Percentiles rank a stretch among this genome's conserved stretches.
Conservation (phyloP, 2,113 vertebrate genomes). For the Oryzias curvinotus region DNA sequence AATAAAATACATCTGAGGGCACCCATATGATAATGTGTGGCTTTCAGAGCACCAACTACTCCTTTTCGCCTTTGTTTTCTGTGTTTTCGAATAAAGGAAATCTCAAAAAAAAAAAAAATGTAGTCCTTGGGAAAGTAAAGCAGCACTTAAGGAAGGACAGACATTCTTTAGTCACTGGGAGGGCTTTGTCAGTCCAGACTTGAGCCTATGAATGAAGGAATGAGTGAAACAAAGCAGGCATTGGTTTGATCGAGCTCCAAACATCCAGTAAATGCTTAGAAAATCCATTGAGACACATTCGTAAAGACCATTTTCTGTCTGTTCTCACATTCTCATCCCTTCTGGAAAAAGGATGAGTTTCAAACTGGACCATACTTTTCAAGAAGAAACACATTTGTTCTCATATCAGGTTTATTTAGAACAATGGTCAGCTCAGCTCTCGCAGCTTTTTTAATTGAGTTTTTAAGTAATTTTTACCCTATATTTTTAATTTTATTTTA, state of each 20-base stretch:
- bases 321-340: conserved; percentile 24
- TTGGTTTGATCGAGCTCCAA: conserved; percentile 66
- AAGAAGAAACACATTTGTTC: too few species aligned
- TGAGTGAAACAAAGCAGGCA: conserved; percentile 67
- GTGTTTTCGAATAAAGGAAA: too few species aligned
- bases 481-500: too few species aligned
- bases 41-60: background rate
- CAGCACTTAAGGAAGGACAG: conserved; percentile 43
- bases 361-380: too few species aligned
- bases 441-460: too few species aligned
- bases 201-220: conserved; percentile 4
- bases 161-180: conserved; percentile 47
- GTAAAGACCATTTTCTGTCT: conserved; percentile 52
- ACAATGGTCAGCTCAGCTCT: too few species aligned
- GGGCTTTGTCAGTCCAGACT: conserved; percentile 30
- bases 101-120: too few species aligned
- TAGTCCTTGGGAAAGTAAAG: conserved; percentile 16
- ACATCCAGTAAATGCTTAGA: conserved; percentile 39
- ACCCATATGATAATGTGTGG: conserved; percentile 8
- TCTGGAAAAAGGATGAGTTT: too few species aligned
- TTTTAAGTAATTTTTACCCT: too few species aligned
- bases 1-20: conserved; percentile 4
- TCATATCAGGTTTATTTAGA: too few species aligned
- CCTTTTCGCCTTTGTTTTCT: background rate
- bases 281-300: conserved; percentile 63